phyloP scores from a whole-genome alignment of 2,888 invertebrate species.

The Thumatha senex region DNA sequence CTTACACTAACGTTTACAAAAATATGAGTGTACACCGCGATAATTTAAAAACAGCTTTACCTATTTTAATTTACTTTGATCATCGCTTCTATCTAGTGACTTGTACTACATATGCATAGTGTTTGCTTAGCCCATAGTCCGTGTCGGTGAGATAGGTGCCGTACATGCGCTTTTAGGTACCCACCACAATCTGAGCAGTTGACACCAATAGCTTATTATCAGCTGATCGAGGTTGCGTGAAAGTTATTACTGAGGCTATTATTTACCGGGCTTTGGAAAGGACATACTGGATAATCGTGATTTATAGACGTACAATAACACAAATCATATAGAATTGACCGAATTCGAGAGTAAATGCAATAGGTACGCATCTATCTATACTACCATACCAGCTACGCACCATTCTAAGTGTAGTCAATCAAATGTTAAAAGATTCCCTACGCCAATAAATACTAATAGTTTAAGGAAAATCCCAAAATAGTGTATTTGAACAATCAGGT shows the following conservation, averaged over 20 bases:
- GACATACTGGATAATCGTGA: neutral
- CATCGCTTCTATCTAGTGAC: slow-evolving; percentile 24
- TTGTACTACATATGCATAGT: slow-evolving; percentile 48
- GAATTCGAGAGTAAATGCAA: neutral
- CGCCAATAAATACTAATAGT: no score
- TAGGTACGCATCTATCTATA: neutral
- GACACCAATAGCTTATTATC: slow-evolving; percentile 82
- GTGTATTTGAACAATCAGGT: no score
- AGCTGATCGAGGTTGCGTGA: slow-evolving; percentile 76
- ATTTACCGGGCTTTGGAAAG: slow-evolving; percentile 19
- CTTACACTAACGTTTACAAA: no score
- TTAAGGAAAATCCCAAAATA: no score
- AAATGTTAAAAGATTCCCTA: no score
- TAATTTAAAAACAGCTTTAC: no score
- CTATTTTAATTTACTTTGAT: no score
- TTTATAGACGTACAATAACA: neutral
- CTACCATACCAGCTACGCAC: no score
- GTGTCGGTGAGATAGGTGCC: slow-evolving; percentile 76
- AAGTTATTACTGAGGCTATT: slow-evolving; percentile 63
- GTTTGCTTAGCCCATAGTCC: slow-evolving; percentile 77
- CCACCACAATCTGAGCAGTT: slow-evolving; percentile 71
- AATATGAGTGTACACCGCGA: no score
- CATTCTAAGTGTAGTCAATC: no score
- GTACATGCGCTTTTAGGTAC: slow-evolving; percentile 81
- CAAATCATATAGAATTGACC: neutral